phyloP scores from a whole-genome alignment of 2,113 vertebrate species.

The mouse (Mus musculus) region DNA sequence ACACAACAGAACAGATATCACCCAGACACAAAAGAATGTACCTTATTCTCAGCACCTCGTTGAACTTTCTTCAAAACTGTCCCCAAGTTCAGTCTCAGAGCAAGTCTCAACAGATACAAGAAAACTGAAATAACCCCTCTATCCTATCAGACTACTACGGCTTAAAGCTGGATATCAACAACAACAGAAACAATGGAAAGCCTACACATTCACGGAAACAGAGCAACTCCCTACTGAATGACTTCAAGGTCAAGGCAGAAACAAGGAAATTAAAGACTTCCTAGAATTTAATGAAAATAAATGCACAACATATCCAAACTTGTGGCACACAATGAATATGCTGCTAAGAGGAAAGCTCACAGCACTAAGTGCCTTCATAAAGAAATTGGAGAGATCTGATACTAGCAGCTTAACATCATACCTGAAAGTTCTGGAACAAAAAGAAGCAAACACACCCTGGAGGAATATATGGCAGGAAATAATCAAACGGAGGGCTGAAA shows the following conservation, averaged over 20 bases:
- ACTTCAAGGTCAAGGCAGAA: neutral
- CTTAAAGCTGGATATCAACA: neutral
- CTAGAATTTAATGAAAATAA: neutral
- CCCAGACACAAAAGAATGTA: neutral
- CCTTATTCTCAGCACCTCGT: neutral
- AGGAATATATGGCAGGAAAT: neutral
- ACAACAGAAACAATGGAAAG: neutral
- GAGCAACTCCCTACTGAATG: neutral
- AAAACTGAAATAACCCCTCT: neutral
- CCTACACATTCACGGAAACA: neutral
- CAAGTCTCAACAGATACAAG: neutral
- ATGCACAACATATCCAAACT: neutral
- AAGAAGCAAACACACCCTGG: neutral
- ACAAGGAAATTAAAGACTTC: neutral
- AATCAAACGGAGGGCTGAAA: neutral
- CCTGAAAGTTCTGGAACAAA: neutral
- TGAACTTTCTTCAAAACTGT: neutral
- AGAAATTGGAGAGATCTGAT: neutral
- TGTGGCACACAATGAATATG: neutral
- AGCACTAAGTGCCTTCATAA: neutral
- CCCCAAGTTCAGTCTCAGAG: neutral
- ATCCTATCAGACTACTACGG: neutral
- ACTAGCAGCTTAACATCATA: neutral
- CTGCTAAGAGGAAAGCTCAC: neutral
- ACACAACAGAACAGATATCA: neutral